These are phyloP conservation scores for Acanthosepion lycidas DNA, from an alignment of 2,888 invertebrate genomes.

Conservation along the genomic window DNA sequence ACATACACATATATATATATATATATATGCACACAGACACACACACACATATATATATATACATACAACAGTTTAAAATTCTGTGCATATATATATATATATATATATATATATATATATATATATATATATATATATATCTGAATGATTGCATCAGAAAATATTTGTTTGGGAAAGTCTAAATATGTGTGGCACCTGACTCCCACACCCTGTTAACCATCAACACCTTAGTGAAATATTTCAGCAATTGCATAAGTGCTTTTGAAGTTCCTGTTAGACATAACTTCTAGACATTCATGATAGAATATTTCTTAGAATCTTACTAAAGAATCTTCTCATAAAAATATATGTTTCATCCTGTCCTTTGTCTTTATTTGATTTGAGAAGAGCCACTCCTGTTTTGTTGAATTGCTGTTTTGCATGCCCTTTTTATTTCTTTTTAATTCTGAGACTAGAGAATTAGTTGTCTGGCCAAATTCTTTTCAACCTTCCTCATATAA, in stretches of 20 bases:
- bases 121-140: background rate
- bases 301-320: background rate
- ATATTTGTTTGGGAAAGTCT: background rate
- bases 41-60: background rate
- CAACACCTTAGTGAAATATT: background rate
- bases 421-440: too few species aligned
- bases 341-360: background rate
- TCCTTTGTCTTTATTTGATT: background rate
- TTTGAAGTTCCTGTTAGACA: background rate
- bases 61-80: too few species aligned
- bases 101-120: background rate
- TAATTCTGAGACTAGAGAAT: background rate
- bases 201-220: conserved; percentile 10
- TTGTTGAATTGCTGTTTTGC: too few species aligned
- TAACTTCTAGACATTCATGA: background rate
- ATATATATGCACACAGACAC: too few species aligned
- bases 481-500: background rate
- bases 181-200: background rate
- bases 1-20: background rate
- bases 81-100: too few species aligned
- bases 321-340: background rate
- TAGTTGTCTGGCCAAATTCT: background rate
- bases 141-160: background rate
- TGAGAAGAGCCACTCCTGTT: background rate
- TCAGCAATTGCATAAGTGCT: background rate